Percentiles rank a stretch among this genome's conserved stretches.
phyloP scores from a whole-genome alignment of 2,888 invertebrate genomes.

The Doris montereyensis region DNA sequence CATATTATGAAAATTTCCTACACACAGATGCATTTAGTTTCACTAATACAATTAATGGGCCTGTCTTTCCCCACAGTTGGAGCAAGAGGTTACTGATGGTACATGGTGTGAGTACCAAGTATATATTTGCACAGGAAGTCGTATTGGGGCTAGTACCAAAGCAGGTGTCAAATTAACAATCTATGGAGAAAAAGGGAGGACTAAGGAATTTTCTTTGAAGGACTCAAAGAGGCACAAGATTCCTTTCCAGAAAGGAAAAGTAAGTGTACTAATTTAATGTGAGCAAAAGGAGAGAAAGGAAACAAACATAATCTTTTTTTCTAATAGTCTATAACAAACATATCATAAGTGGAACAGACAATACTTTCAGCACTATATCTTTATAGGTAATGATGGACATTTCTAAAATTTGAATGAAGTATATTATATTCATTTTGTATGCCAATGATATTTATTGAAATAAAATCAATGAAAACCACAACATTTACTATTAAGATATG shows the following conservation, averaged over 20 bases:
- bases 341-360: too few species aligned
- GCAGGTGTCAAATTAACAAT: conserved; percentile 66
- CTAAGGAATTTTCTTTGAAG: conserved; percentile 62
- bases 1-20: not conserved
- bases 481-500: too few species aligned
- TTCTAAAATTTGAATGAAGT: too few species aligned
- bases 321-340: too few species aligned
- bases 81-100: conserved; percentile 59
- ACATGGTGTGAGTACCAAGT: conserved; percentile 63
- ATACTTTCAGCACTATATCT: too few species aligned
- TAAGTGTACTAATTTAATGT: conserved; percentile 47
- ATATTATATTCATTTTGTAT: too few species aligned
- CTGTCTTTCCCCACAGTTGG: conserved; percentile 55
- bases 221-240: conserved; percentile 66
- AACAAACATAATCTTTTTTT: too few species aligned
- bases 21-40: not conserved
- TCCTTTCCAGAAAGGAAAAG: conserved; percentile 70
- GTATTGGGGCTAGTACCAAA: conserved; percentile 66
- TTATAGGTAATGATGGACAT: too few species aligned
- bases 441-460: too few species aligned
- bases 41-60: not conserved
- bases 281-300: too few species aligned
- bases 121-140: conserved; percentile 64
- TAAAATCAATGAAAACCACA: too few species aligned
- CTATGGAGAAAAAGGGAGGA: conserved; percentile 68